Percentiles rank a stretch among this genome's conserved stretches.
phyloP scores from a whole-genome alignment of 2,888 invertebrate genomes.

The Margaritifera margaritifera region DNA sequence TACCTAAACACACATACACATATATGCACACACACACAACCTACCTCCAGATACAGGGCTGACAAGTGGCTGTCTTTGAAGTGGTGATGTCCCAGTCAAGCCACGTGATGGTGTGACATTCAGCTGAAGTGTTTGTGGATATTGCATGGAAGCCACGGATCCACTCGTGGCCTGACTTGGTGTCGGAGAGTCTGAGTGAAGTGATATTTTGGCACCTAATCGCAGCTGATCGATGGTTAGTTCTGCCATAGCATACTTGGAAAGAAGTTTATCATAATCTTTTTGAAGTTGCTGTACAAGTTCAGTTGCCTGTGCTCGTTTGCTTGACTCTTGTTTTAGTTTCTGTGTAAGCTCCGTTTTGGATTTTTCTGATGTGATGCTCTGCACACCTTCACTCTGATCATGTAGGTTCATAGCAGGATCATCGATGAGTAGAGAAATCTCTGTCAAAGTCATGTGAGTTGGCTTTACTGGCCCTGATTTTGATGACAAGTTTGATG shows the following conservation, averaged over 20 bases:
- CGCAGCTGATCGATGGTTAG: constrained; percentile 72
- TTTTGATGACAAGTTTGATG: constrained; percentile 46
- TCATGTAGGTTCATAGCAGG: constrained; percentile 25
- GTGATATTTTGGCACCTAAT: constrained; percentile 66
- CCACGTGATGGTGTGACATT: constrained; percentile 39
- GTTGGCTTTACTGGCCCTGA: constrained; percentile 59
- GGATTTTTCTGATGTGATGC: constrained; percentile 47
- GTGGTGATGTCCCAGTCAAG: constrained; percentile 44
- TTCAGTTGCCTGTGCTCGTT: constrained; percentile 64
- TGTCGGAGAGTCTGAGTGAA: constrained; percentile 65
- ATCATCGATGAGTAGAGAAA: constrained; percentile 46
- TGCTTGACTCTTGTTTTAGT: constrained; percentile 59
- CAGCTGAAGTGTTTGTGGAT: constrained; percentile 50
- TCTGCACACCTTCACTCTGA: constrained; percentile 37
- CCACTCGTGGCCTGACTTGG: constrained; percentile 57
- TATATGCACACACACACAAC: background rate
- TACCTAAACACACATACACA: no score
- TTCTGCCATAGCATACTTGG: constrained; percentile 72
- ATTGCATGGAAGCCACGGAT: constrained; percentile 47
- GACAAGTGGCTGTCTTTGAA: constrained; percentile 33
- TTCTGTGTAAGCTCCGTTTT: constrained; percentile 54
- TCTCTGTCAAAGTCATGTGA: constrained; percentile 55
- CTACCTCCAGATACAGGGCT: constrained; percentile 38
- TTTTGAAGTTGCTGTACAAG: constrained; percentile 66
- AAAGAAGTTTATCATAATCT: constrained; percentile 70